Evolutionary conservation across 92 coral and sea anemone genomes (phyloP).

Genomic region (Isaurus tuberculatus): DNA sequence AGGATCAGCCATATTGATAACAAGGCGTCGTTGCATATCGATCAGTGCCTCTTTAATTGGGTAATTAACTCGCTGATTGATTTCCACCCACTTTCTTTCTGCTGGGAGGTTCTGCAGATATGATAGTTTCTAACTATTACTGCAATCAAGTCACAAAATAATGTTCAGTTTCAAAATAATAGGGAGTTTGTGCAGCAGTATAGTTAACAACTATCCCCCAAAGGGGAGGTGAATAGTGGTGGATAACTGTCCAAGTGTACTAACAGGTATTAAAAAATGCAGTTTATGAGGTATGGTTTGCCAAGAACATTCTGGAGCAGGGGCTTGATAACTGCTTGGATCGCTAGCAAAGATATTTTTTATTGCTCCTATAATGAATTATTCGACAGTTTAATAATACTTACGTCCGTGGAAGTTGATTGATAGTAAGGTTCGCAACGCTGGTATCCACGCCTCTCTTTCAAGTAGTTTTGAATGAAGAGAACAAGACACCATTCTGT

Average conservation of each 20-base stretch:
- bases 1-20: constrained; percentile 56
- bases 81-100: background rate
- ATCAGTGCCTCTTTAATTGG: constrained; percentile 50
- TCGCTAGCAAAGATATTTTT: too few relatives aligned
- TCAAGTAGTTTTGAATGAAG: constrained; percentile 42
- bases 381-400: constrained; percentile 3
- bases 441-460: constrained; percentile 36
- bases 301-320: too few relatives aligned
- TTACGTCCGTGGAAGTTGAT: constrained; percentile 48
- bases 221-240: background rate
- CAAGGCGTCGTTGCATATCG: constrained; percentile 48
- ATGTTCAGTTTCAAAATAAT: too few relatives aligned
- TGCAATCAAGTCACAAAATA: background rate
- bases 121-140: background rate
- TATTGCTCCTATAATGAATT: too few relatives aligned
- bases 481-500: constrained; percentile 55
- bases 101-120: background rate
- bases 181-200: too few relatives aligned
- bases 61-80: background rate
- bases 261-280: too few relatives aligned
- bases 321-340: too few relatives aligned
- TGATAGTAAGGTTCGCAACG: constrained; percentile 48
- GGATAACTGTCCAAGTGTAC: background rate
- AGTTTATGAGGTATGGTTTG: too few relatives aligned
- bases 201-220: too few relatives aligned